Base-by-base conservation (phyloP, 1,140 invertebrate genomes). In the Drosophila varians region DNA sequence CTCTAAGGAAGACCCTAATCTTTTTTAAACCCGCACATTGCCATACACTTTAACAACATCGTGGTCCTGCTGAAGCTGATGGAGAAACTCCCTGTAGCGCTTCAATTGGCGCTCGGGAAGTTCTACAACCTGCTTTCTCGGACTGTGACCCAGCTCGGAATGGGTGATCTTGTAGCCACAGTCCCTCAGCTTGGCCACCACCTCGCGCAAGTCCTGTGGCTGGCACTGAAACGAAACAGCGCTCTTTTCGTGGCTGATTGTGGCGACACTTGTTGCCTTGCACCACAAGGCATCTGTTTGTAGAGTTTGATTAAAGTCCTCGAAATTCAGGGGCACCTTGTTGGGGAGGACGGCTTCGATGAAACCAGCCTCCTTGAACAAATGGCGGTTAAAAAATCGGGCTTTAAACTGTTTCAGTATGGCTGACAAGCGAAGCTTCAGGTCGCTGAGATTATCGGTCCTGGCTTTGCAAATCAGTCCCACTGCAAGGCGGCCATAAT, bases 31-130 rank as follows among this genome's bases (percentile, higher is more conserved):
- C 14, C 71, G 45, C 31, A 90, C 74, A 79, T 90, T 90, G 58
- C 86, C 88, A 51, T 75, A 89, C 46, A 90, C 46, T 18, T 73
- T 74, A 2, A 82, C 65, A 12, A 90, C 38, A 40, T 82, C 82
- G 14, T 26, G 26, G 45, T 73, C 57, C 23, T 49, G 23, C 11
- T 55, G 23, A 4, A 87, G 25, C 8, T 16, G 16, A n/a, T 40
- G 49, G 7, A 74, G 34, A 31, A 86, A 87, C 11, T 71, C 42
- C 26, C 38, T n/a, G 57, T 77, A 74, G 9, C 47, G 34, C 12
- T 28, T 36, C 28, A 60, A 31, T 21, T 77, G 57, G 4, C 43
- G 31, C 14, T n/a, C 31, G 0, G 43, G 11, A 5, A 83, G 19
- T 4, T 48, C 31, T 1, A 72, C 49, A n/a, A 66, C 14, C n/a